phyloP scores from a whole-genome alignment of 2,113 vertebrate genomes.

The Dasypus novemcinctus region DNA sequence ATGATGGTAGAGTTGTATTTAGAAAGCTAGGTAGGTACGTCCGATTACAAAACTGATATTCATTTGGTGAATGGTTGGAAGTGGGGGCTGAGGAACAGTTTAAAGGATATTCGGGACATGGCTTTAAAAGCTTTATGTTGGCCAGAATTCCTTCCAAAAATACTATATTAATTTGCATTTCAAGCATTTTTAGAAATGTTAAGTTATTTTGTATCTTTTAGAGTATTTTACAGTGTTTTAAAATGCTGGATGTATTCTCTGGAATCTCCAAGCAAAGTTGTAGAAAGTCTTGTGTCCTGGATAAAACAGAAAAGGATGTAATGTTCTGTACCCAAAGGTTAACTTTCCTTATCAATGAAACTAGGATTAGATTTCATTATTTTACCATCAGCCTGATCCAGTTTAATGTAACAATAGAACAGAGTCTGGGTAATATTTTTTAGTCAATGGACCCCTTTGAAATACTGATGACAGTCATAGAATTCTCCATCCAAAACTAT shows the following conservation, averaged over 20 bases:
- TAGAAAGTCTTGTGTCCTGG: background rate
- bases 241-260: background rate
- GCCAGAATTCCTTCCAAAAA: background rate
- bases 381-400: background rate
- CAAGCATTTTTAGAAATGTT: conserved; percentile 15
- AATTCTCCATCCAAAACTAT: background rate
- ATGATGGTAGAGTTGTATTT: background rate
- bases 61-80: background rate
- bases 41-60: background rate
- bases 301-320: background rate
- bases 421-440: background rate
- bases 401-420: background rate
- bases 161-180: background rate
- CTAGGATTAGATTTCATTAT: background rate
- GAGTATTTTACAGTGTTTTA: background rate
- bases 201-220: background rate
- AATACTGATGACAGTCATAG: background rate
- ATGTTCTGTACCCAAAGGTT: background rate
- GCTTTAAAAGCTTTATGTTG: conserved; percentile 14
- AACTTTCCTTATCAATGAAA: background rate
- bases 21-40: background rate
- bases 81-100: background rate
- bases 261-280: background rate
- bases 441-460: background rate
- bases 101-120: background rate